Evolutionary conservation across 2,888 invertebrate species (phyloP), one percentile per base, ranked within the genome.

Genomic region (Pemphredon lugubris): DNA sequence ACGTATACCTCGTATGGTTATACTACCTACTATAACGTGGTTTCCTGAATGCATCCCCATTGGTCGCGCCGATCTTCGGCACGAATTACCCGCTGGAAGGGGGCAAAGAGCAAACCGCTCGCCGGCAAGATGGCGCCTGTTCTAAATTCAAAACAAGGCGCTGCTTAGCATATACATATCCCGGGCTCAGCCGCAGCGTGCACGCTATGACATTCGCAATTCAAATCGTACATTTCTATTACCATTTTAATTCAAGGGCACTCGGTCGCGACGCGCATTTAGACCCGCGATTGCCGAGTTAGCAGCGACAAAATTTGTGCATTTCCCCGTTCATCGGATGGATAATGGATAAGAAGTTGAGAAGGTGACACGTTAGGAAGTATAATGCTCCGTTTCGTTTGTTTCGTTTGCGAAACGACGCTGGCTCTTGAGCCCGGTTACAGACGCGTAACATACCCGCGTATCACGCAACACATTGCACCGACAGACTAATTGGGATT

Each of bases 121-220:
- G 81, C 83, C 86, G 86, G 87, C 86, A 87, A 89, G 83, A 89
- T 88, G 89, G 89, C 87, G 88, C 87, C 88, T 88, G 89, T 89
- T 89, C 88, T 89, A 88, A 89, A 89, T 89, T 89, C 88, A 89
- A 88, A 89, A 89, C 89, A 89, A 88, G 88, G 66, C 82, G 85
- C 88, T 89, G 84, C 85, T 89, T 89, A 89, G 89, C 89, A 89
- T 89, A 88, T 88, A 89, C 88, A 89, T 85, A 88, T 85, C 84
- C 84, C 78, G 79, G 60, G 79, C 73, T 76, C 73, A 77, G 81
- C 65, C 77, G 77, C 75, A 65, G 75, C 77, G 58, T 73, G 84
- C 87, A 87, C 84, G 88, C 88, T 89, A 88, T 89, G 88, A 89
- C 88, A 89, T 89, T 89, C 88, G 88, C 89, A 88, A 89, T 89